These are phyloP conservation scores for Sesia bembeciformis DNA, from an alignment of 2,888 invertebrate species.

Conservation along the genomic window DNA sequence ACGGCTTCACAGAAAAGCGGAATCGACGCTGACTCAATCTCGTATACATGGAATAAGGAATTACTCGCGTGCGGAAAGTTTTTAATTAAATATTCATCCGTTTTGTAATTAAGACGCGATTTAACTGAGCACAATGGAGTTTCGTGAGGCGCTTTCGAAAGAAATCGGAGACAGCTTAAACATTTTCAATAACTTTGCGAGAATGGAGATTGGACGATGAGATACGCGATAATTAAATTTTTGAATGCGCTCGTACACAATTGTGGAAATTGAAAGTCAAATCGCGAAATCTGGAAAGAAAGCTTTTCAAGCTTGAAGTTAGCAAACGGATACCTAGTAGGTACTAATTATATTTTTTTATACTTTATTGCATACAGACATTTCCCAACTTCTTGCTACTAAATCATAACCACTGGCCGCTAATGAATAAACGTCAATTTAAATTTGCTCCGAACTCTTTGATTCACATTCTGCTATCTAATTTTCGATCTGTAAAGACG, in stretches of 20 bases:
- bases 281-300: too few species aligned
- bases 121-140: conserved; percentile 56
- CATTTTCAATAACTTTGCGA: conserved; percentile 23
- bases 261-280: conserved; percentile 11
- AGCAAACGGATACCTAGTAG: too few species aligned
- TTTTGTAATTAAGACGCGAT: conserved; percentile 69
- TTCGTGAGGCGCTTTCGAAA: conserved; percentile 47
- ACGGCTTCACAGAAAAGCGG: conserved; percentile 58
- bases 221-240: conserved; percentile 19
- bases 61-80: conserved; percentile 69
- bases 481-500: too few species aligned
- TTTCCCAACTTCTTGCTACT: too few species aligned
- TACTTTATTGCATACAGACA: too few species aligned
- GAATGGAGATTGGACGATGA: conserved; percentile 13
- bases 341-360: too few species aligned
- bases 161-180: conserved; percentile 41
- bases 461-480: too few species aligned
- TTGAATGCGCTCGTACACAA: conserved; percentile 16
- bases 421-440: too few species aligned
- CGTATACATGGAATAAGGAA: conserved; percentile 70
- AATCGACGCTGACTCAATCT: conserved; percentile 65
- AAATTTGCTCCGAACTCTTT: too few species aligned
- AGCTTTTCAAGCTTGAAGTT: too few species aligned
- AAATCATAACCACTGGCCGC: too few species aligned
- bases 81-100: conserved; percentile 72